Percentiles rank a stretch among this genome's conserved stretches.
Evolutionary conservation across 2,797 vertebrate genomes (phyloP).

Genomic region (Glyptemys insculpta): DNA sequence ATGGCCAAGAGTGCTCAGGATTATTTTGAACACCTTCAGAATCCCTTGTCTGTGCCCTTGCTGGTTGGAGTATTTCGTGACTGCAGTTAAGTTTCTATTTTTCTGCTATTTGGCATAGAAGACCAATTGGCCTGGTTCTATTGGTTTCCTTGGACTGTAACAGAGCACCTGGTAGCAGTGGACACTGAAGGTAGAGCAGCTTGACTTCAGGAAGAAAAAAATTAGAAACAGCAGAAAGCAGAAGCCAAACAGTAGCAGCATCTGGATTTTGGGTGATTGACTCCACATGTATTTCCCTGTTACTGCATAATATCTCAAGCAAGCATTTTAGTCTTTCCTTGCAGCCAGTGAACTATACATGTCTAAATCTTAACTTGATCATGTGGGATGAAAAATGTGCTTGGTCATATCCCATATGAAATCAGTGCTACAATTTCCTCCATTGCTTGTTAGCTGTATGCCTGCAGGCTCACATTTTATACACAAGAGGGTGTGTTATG

Average conservation of each 20-base stretch:
- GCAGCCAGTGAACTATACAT: not conserved
- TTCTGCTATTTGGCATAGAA: not conserved
- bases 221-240: slow-evolving; percentile 61
- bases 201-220: slow-evolving; percentile 54
- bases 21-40: not conserved
- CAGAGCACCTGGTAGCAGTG: slow-evolving; percentile 20
- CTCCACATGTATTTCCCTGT: slow-evolving; percentile 69
- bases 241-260: slow-evolving; percentile 75
- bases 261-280: slow-evolving; percentile 65
- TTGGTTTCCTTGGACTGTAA: not conserved
- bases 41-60: fast-evolving
- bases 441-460: not conserved
- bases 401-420: not conserved
- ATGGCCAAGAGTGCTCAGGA: not conserved
- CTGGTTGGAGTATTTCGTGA: not conserved
- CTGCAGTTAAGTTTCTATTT: not conserved
- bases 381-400: not conserved
- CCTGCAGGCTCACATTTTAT: not conserved
- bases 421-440: not conserved
- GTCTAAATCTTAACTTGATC: not conserved
- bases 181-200: not conserved
- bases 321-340: slow-evolving; percentile 19
- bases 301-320: not conserved
- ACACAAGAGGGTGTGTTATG: not conserved
- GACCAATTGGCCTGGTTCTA: not conserved